phyloP scores from a whole-genome alignment of 2,797 vertebrate genomes.

The Sebastes miniatus region DNA sequence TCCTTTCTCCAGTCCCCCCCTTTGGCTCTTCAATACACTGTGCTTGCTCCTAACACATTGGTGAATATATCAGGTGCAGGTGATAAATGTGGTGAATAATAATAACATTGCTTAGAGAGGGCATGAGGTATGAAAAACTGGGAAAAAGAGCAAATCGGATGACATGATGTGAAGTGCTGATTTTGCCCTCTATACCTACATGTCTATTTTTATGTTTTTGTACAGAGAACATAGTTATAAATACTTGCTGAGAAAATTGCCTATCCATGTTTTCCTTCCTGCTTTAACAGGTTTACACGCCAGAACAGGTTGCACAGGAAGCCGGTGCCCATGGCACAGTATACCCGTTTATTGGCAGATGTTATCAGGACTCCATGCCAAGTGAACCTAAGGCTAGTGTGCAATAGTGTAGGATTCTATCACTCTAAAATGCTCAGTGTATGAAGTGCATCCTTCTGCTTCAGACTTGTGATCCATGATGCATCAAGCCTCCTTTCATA shows the following conservation, averaged over 20 bases:
- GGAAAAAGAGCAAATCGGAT: background rate
- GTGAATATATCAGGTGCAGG: background rate
- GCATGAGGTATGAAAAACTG: background rate
- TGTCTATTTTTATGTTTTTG: background rate
- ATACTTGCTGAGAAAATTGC: background rate
- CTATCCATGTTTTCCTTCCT: background rate
- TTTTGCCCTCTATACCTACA: background rate
- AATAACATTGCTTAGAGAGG: background rate
- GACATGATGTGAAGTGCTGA: background rate
- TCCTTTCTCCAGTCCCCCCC: background rate
- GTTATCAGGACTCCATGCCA: constrained; percentile 21
- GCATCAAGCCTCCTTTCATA: constrained; percentile 19
- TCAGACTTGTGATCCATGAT: constrained; percentile 12
- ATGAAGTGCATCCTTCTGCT: constrained; percentile 2
- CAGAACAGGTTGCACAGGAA: constrained; percentile 6
- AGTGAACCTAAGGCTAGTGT: constrained; percentile 15
- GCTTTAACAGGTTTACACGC: constrained; percentile 3
- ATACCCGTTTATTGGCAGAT: constrained; percentile 20
- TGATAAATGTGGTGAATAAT: constrained; percentile 2
- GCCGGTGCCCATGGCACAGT: background rate
- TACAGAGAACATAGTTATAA: background rate
- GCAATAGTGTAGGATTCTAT: background rate
- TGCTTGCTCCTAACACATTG: background rate
- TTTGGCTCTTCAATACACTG: background rate
- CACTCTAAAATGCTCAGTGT: constrained; percentile 4